Evolutionary conservation across 1,140 invertebrate genomes (phyloP), one percentile per base, ranked within the genome.

Genomic region (Patella vulgata): DNA sequence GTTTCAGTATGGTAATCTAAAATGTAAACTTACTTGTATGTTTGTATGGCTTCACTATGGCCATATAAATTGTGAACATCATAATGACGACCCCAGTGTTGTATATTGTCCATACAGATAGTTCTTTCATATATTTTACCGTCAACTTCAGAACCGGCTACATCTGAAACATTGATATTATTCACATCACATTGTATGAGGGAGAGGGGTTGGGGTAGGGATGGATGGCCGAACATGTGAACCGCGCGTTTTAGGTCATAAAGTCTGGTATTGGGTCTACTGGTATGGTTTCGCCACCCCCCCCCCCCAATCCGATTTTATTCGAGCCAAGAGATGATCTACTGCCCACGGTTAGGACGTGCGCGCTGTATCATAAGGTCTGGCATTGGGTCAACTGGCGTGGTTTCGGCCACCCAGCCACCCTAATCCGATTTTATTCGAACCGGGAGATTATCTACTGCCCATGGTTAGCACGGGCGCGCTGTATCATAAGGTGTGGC

Each of bases 51-150:
- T 53, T 69, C 56, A 48, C 64, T 60, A 62, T 77, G 75, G 1
- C 77, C 80, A 52, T 81, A 82, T 51, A 81, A 56, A 68, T 71
- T 81, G 65, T 82, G 80, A 1, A 79, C 75, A 19, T 74, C 66
- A 36, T 80, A 77, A 46, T 83, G 81, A 6, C 50, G 36, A 3
- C 68, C 71, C 56, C 59, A 60, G 1, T 60, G 8, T n/a, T 74
- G 64, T 40, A 47, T 57, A 3, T 62, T 27, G 30, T 72, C 65
- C 56, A 80, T 76, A 48, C 82, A 83, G 2, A 82, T 50, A 1
- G 82, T 83, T 57, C 78, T 77, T 44, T 77, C 68, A 43, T 68
- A 79, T 19, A 82, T 44, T 12, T 52, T 60, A 0, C 70, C 70
- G 3, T 65, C 61, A 4, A 57, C 53, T 33, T 62, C 59, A 1